Percentiles rank a stretch among this genome's conserved stretches.
These are phyloP conservation scores for Huso huso DNA, from an alignment of 2,797 vertebrate species.

Conservation along the genomic window DNA sequence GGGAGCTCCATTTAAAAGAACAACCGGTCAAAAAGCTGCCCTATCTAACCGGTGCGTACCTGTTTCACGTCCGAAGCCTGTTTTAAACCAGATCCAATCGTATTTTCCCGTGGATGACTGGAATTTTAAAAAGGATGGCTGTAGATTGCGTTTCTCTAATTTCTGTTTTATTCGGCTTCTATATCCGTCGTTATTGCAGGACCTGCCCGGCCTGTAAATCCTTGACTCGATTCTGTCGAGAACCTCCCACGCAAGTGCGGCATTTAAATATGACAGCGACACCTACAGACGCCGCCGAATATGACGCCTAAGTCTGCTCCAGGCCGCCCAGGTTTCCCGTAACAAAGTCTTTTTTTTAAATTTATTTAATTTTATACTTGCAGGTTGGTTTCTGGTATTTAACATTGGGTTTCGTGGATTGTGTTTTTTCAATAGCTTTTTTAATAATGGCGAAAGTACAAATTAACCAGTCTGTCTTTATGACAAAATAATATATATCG, in stretches of 20 bases:
- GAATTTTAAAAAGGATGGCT: slow-evolving; percentile 55
- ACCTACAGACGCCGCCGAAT: slow-evolving; percentile 32
- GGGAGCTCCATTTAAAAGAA: slow-evolving; percentile 27
- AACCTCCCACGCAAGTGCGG: slow-evolving; percentile 22
- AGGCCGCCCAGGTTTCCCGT: no score
- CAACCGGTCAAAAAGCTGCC: background rate
- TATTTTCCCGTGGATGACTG: slow-evolving; percentile 46
- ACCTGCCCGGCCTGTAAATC: slow-evolving; percentile 37
- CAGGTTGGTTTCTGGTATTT: no score
- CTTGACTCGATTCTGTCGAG: slow-evolving; percentile 25
- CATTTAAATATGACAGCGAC: slow-evolving; percentile 35
- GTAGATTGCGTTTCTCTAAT: slow-evolving; percentile 55
- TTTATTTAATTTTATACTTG: no score
- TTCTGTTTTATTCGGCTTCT: slow-evolving; percentile 40
- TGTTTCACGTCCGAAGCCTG: slow-evolving; percentile 37
- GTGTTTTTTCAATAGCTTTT: no score
- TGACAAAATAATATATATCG: no score
- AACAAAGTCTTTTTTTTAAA: no score
- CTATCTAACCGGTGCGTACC: slow-evolving; percentile 47
- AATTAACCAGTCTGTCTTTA: no score
- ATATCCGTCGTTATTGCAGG: slow-evolving; percentile 33
- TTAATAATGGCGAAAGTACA: no score
- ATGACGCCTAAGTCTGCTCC: no score
- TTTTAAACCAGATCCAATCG: slow-evolving; percentile 21
- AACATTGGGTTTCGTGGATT: no score